Percentiles rank a stretch among this genome's conserved stretches.
Evolutionary conservation across 2,797 vertebrate genomes (phyloP).

Genomic region (Cheirogaleus major): DNA sequence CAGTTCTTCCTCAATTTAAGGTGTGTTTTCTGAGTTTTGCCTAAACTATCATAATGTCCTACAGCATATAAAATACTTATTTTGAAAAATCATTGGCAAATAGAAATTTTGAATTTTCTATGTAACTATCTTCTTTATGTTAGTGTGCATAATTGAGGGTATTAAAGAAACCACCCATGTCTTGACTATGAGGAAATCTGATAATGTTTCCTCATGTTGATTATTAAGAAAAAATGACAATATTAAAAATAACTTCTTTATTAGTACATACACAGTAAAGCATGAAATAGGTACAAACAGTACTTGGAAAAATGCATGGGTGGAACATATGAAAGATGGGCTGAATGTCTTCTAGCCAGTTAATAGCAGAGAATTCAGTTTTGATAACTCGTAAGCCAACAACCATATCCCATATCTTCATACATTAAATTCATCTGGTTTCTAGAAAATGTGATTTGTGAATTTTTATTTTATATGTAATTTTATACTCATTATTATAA

Average conservation of each 20-base stretch:
- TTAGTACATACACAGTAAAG: background rate
- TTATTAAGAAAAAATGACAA: background rate
- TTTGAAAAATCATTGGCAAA: background rate
- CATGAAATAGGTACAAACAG: background rate
- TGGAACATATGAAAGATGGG: background rate
- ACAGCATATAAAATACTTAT: background rate
- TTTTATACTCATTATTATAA: background rate
- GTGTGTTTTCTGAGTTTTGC: background rate
- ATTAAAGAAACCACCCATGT: background rate
- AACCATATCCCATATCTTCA: background rate
- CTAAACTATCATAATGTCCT: background rate
- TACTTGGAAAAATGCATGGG: background rate
- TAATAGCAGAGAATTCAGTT: background rate
- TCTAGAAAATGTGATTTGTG: background rate
- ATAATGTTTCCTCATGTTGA: background rate
- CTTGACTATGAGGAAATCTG: background rate
- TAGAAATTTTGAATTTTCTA: background rate
- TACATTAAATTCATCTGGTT: background rate
- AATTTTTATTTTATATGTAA: slow-evolving; percentile 4
- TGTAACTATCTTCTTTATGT: background rate
- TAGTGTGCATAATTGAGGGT: background rate
- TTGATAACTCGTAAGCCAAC: background rate
- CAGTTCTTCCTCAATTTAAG: background rate
- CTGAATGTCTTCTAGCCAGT: background rate
- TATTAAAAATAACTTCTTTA: slow-evolving; percentile 60